These are phyloP conservation scores for Nothoprocta perdicaria DNA, from an alignment of 2,113 vertebrate species.

Conservation along the genomic window DNA sequence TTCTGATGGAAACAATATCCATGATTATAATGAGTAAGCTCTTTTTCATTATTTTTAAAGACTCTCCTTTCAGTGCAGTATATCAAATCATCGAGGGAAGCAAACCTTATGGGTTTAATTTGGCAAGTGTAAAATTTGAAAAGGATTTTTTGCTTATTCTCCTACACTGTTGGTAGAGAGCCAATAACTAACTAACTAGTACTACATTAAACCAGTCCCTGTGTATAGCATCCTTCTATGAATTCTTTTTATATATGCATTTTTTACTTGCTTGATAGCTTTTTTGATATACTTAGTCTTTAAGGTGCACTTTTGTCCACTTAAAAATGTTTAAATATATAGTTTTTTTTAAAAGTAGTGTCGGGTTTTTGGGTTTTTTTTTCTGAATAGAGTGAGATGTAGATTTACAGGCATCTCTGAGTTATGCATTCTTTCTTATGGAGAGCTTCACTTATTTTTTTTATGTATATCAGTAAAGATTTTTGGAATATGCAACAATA, in stretches of 20 bases:
- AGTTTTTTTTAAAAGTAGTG: neutral
- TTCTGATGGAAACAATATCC: constrained; percentile 77
- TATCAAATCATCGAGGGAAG: neutral
- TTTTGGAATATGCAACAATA: neutral
- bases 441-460: neutral
- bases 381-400: neutral
- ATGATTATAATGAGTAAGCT: constrained; percentile 87
- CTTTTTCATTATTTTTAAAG: neutral
- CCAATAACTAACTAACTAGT: neutral
- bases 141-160: neutral
- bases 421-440: neutral
- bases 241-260: neutral
- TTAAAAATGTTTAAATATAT: neutral
- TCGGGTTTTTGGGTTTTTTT: neutral
- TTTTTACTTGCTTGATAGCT: neutral
- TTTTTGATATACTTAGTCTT: neutral
- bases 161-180: neutral
- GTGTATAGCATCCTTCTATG: neutral
- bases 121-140: neutral
- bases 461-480: neutral
- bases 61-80: neutral
- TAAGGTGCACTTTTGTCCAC: neutral
- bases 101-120: neutral
- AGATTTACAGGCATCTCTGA: neutral
- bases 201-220: neutral